These are phyloP conservation scores for Ameiurus melas DNA, from an alignment of 2,113 vertebrate genomes.

Conservation along the genomic window DNA sequence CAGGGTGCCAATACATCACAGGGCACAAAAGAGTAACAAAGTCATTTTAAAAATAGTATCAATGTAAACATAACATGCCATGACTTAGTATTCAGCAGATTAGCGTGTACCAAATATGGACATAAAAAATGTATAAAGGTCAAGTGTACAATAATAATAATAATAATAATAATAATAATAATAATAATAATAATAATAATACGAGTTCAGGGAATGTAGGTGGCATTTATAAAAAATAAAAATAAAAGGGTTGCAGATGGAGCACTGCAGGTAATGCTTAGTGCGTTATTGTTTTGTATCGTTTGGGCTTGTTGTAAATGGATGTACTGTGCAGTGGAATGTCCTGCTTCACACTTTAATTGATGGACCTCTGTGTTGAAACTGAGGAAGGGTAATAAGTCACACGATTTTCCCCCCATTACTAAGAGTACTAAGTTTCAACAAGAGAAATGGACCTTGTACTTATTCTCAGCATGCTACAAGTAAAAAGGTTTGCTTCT, in stretches of 20 bases:
- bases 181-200: too few relatives aligned
- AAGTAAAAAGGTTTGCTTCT: conserved; percentile 9
- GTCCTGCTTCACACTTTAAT: conserved; percentile 26
- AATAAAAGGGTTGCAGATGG: not conserved
- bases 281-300: not conserved
- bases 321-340: not conserved
- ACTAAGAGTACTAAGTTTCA: not conserved
- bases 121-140: too few relatives aligned
- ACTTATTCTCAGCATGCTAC: not conserved
- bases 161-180: too few relatives aligned
- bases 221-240: conserved; percentile 13
- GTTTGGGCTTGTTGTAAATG: too few relatives aligned
- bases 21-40: too few relatives aligned
- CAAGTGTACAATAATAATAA: too few relatives aligned
- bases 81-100: too few relatives aligned
- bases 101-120: too few relatives aligned
- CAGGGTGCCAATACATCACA: too few relatives aligned
- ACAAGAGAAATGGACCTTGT: not conserved
- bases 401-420: not conserved
- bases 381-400: conserved; percentile 23
- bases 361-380: not conserved
- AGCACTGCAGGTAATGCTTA: not conserved
- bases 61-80: too few relatives aligned
- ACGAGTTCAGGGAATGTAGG: conserved; percentile 2
- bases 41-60: too few relatives aligned